Percentiles rank a stretch among this genome's conserved stretches.
Conservation (phyloP, 2,888 invertebrate species). For the Lepetodrilus schrolli region DNA sequence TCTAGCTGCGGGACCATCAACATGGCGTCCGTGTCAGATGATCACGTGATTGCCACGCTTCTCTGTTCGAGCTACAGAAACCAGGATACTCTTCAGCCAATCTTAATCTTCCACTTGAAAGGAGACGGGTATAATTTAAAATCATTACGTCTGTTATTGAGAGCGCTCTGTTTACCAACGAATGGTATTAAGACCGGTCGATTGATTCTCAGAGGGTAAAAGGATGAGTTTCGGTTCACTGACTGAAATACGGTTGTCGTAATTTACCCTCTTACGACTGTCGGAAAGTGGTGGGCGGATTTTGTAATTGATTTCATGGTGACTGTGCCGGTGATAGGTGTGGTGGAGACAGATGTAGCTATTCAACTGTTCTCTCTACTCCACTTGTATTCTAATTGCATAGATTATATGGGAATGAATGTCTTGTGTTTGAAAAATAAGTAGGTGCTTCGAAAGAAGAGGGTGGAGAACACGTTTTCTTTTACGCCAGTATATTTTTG, state of each 20-base stretch:
- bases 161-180: not conserved
- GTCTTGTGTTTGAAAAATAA: too few species aligned
- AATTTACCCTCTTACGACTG: slow-evolving; percentile 12
- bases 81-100: not conserved
- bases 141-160: slow-evolving; percentile 1
- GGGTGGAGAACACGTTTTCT: too few species aligned
- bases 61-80: not conserved
- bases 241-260: slow-evolving; percentile 18
- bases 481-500: too few species aligned
- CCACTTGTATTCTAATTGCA: too few species aligned
- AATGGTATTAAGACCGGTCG: not conserved
- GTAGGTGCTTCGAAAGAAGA: too few species aligned
- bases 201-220: not conserved
- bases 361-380: too few species aligned
- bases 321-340: not conserved
- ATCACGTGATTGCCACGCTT: not conserved
- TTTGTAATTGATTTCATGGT: slow-evolving; percentile 7
- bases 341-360: too few species aligned
- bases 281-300: slow-evolving; percentile 6
- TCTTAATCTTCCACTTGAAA: not conserved
- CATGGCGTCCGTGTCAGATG: not conserved
- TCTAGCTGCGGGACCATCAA: not conserved
- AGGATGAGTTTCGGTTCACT: slow-evolving; percentile 19
- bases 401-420: too few species aligned
- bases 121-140: slow-evolving; percentile 13